Evolutionary conservation across 2,888 invertebrate genomes (phyloP), one percentile per base, ranked within the genome.

Genomic region (Cataglyphis albicans): DNA sequence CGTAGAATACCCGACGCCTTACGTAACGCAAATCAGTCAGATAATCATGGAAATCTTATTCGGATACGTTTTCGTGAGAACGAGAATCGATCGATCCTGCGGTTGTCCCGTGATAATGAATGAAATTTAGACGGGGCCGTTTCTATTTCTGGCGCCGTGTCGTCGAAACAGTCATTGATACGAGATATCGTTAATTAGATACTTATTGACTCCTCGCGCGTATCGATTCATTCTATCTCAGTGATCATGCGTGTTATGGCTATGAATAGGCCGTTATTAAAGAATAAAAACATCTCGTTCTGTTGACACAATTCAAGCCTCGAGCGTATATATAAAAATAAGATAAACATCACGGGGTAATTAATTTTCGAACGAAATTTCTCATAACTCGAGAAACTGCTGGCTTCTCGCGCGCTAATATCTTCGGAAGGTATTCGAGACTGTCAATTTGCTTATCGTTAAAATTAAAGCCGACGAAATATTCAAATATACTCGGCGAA

Each of bases 181-280:
- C 7, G 21, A 59, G 7, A 38, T 65, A 65, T 76, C 68, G 25
- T 55, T 78, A 78, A 78, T 78, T 59, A 55, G 21, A 78, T 78
- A 59, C 59, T 78, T 72, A 59, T 72, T 78, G 32, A 44, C 32
- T 59, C 1, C n/a, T 52, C 67, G 12, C 29, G 18, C 67, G 9
- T 67, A 67, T 55, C 59, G 35, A 57, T 59, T 68, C 29, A 68
- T 41, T 72, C 21, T 55, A 41, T 4, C 44, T 21, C 57, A 35
- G n/a, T n/a, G 25, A 70, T 55, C 29, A 68, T 38, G 38, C 72
- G 72, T 29, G 57, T 57, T 12, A 32, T 38, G 41, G n/a, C 9
- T n/a, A 15, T 59, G 55, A 72, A 44, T 72, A 38, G 41, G 29
- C 18, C 4, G 18, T 78, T 32, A 70, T 78, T 41, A 41, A 32